A percentile compares a stretch with the other conserved stretches of the same genome.
Evolutionary conservation across 2,113 vertebrate genomes (phyloP).

Genomic region (Lota lota): DNA sequence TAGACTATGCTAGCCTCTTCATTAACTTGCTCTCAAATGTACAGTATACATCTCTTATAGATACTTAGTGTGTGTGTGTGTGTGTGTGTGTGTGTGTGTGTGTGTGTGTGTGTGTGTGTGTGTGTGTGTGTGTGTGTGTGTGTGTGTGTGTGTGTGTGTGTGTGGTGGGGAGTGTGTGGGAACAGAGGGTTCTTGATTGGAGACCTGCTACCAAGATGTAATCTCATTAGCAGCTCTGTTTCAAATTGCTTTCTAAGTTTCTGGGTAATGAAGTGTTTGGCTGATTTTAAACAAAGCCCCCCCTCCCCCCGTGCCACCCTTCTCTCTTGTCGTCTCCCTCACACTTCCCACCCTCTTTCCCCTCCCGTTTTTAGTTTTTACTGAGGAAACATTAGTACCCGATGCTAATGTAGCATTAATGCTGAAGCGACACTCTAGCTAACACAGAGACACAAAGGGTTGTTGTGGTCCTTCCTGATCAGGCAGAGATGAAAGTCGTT

Average conservation of each 20-base stretch:
- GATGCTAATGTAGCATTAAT: too few relatives aligned
- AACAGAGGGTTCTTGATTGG: conserved; percentile 38
- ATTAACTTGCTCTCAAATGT: conserved; percentile 27
- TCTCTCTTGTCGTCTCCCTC: conserved; percentile 17
- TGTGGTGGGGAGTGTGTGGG: conserved; percentile 17
- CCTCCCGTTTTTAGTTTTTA: conserved; percentile 18
- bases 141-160: conserved; percentile 9
- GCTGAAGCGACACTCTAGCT: too few relatives aligned
- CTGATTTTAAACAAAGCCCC: conserved; percentile 25
- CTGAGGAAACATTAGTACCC: conserved; percentile 10
- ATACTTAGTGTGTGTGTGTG: conserved; percentile 10
- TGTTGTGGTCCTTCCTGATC: too few relatives aligned
- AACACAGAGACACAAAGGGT: too few relatives aligned
- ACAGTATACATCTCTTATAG: conserved; percentile 12
- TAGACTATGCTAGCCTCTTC: conserved; percentile 22
- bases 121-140: conserved; percentile 9
- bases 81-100: too few relatives aligned
- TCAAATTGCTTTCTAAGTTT: conserved; percentile 70
- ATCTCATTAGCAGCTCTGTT: conserved; percentile 71
- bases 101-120: conserved; percentile 14
- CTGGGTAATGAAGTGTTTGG: conserved; percentile 70
- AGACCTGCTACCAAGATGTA: conserved; percentile 60
- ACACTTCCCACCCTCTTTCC: conserved; percentile 1
- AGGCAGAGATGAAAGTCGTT: too few relatives aligned
- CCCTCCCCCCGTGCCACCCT: conserved; percentile 40